A percentile compares a stretch with the other conserved stretches of the same genome.
phyloP scores from a whole-genome alignment of 2,113 vertebrate species.

The Sula dactylatra region DNA sequence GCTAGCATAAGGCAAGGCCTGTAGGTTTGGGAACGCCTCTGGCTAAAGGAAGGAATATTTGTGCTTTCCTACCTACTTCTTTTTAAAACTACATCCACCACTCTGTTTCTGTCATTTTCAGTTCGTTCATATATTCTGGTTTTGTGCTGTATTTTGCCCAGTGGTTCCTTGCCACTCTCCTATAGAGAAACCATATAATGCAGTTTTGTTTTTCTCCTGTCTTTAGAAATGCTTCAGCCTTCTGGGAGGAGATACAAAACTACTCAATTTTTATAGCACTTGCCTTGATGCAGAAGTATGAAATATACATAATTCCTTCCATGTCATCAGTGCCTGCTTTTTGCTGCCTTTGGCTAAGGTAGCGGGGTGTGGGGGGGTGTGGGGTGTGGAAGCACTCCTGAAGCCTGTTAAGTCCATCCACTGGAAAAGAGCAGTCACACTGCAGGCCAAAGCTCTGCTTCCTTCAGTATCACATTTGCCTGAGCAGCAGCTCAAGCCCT shows the following conservation, averaged over 20 bases:
- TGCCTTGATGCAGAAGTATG: not conserved
- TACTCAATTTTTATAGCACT: not conserved
- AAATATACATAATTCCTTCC: not conserved
- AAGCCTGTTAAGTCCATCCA: not conserved
- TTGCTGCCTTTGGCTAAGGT: not conserved
- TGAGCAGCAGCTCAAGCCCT: not conserved
- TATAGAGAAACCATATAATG: too few relatives aligned
- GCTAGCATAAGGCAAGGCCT: not conserved
- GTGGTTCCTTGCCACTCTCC: not conserved
- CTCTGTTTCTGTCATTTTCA: not conserved
- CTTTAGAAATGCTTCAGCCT: not conserved
- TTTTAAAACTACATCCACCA: not conserved
- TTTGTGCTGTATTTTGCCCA: not conserved
- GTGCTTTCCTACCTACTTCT: not conserved
- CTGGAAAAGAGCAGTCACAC: not conserved
- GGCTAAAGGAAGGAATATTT: not conserved
- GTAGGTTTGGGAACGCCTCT: not conserved
- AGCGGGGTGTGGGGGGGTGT: too few relatives aligned
- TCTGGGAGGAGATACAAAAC: not conserved
- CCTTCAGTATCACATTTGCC: rapidly evolving
- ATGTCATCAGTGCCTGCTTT: not conserved
- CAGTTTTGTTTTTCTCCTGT: not conserved
- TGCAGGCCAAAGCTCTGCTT: not conserved
- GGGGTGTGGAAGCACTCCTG: too few relatives aligned
- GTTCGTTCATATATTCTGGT: not conserved